A percentile compares a stretch with the other conserved stretches of the same genome.
Evolutionary conservation across 1,140 invertebrate species (phyloP).

Genomic region (Drosophila leontia): DNA sequence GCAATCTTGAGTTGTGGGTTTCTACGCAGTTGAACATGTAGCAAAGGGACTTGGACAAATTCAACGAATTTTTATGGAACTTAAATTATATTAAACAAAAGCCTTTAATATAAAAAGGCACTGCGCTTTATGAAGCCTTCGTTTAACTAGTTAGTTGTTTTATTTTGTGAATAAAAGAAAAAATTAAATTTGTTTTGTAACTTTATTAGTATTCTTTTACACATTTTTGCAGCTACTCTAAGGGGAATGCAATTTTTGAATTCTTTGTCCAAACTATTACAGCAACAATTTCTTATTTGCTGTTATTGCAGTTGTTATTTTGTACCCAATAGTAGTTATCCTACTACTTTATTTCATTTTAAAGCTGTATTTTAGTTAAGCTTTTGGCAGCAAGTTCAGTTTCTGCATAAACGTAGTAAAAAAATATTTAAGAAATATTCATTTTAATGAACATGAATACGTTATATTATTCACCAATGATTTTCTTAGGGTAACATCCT

Average conservation of each 20-base stretch:
- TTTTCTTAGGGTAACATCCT: slow-evolving; percentile 4
- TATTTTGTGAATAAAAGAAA: background rate
- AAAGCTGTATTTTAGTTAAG: background rate
- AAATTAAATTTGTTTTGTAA: background rate
- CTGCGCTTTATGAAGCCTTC: too few species aligned
- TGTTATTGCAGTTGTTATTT: slow-evolving; percentile 5
- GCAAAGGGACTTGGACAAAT: background rate
- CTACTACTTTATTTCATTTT: background rate
- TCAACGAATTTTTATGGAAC: background rate
- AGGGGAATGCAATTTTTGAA: slow-evolving; percentile 12
- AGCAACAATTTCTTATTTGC: slow-evolving; percentile 16
- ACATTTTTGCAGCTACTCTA: background rate
- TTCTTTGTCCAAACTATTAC: slow-evolving; percentile 18
- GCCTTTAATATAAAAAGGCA: background rate
- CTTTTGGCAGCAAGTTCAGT: background rate
- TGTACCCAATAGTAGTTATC: slow-evolving; percentile 13
- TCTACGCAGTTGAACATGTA: background rate
- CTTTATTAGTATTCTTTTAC: slow-evolving; percentile 22
- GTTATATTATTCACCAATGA: too few species aligned
- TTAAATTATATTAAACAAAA: too few species aligned
- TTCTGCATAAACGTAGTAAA: too few species aligned
- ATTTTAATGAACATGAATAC: too few species aligned
- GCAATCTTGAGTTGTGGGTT: background rate
- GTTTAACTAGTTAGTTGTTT: background rate
- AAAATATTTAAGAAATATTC: too few species aligned